Conservation (phyloP, 2,113 vertebrate genomes). For the Calyptommatus sinebrachiatus region DNA sequence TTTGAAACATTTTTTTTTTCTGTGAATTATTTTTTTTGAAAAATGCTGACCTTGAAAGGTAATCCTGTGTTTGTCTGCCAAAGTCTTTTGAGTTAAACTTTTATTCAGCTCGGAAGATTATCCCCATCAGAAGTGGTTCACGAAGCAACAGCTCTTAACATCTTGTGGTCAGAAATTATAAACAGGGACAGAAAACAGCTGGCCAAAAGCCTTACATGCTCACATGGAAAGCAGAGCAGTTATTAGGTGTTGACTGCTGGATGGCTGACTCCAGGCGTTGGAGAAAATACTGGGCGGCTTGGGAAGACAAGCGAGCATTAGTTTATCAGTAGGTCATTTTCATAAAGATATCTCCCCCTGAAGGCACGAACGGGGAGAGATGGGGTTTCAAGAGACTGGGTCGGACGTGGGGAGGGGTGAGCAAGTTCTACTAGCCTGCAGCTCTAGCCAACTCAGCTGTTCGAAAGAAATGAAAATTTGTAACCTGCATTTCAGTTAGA, state of each 20-base stretch:
- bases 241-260: neutral
- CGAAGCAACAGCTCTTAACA: neutral
- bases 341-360: neutral
- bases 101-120: accelerated
- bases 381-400: no score
- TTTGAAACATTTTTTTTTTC: no score
- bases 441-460: no score
- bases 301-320: no score
- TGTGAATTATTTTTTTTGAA: no score
- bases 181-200: accelerated
- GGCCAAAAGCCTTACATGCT: neutral
- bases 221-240: neutral
- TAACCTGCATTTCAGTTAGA: no score
- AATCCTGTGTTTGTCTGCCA: neutral
- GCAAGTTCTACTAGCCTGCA: no score
- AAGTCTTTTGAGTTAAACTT: neutral
- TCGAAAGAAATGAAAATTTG: no score
- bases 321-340: neutral
- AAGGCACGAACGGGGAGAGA: no score
- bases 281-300: neutral
- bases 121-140: neutral
- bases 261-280: constrained; percentile 3
- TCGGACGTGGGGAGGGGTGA: no score
- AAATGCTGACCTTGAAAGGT: no score
- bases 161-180: constrained; percentile 9